These are phyloP conservation scores for Papilio demoleus DNA, from an alignment of 2,888 invertebrate species.

Conservation along the genomic window DNA sequence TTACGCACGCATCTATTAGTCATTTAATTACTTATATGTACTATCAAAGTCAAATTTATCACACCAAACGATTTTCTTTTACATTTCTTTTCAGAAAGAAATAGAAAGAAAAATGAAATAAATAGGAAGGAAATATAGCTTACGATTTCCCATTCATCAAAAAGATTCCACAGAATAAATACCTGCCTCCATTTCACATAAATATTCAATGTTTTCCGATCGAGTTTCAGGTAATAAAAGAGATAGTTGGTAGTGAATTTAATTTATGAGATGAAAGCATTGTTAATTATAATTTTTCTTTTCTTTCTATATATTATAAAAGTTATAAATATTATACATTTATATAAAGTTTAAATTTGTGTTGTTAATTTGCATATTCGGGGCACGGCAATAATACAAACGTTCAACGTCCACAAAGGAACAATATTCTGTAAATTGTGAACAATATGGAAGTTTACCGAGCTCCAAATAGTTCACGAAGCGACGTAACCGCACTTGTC, in stretches of 20 bases:
- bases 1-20: no score
- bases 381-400: slow-evolving; percentile 8
- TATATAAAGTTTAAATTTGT: background rate
- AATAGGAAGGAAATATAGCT: background rate
- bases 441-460: slow-evolving; percentile 22
- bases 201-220: background rate
- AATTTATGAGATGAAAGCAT: background rate
- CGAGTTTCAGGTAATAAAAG: background rate
- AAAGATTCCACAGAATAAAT: background rate
- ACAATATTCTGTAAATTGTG: slow-evolving; percentile 22
- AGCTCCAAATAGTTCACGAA: slow-evolving; percentile 20
- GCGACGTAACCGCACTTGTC: slow-evolving; percentile 15
- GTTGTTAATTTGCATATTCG: background rate
- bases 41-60: no score
- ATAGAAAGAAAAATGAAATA: background rate
- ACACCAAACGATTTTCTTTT: no score
- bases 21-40: no score
- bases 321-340: background rate
- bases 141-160: background rate
- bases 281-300: no score
- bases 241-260: background rate
- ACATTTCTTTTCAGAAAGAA: no score
- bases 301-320: background rate
- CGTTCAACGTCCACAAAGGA: slow-evolving; percentile 20
- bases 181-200: background rate